These are phyloP conservation scores for Brachystomella parvula DNA, from an alignment of 1,140 invertebrate genomes.

Conservation along the genomic window DNA sequence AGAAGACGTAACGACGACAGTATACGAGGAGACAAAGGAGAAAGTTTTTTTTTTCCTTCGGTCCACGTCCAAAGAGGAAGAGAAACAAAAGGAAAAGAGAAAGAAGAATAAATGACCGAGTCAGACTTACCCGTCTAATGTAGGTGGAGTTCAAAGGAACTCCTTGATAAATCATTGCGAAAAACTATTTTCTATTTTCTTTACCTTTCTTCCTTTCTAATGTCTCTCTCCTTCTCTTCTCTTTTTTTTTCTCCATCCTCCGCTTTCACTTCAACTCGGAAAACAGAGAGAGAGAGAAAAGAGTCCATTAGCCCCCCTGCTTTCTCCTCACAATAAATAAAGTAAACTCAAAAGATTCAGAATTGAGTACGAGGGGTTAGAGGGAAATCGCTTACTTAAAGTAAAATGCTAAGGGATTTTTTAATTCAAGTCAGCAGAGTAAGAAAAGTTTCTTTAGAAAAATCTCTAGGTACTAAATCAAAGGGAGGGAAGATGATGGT, in stretches of 20 bases:
- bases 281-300: not conserved
- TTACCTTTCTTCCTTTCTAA: slow-evolving; percentile 19
- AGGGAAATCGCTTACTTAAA: too few species aligned
- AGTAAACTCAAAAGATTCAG: too few species aligned
- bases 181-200: slow-evolving; percentile 33
- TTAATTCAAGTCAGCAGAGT: too few species aligned
- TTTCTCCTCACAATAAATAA: slow-evolving; percentile 5
- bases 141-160: slow-evolving; percentile 35
- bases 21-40: slow-evolving; percentile 1
- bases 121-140: slow-evolving; percentile 31
- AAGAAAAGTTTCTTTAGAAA: too few species aligned
- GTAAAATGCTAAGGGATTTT: too few species aligned
- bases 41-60: slow-evolving; percentile 20
- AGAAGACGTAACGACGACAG: not conserved
- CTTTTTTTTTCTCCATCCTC: not conserved
- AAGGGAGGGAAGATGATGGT: too few species aligned
- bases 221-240: slow-evolving; percentile 7
- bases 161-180: slow-evolving; percentile 36
- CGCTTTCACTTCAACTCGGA: not conserved
- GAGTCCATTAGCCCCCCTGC: slow-evolving; percentile 1
- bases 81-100: slow-evolving; percentile 13
- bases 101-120: slow-evolving; percentile 35
- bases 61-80: not conserved
- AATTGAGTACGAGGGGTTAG: too few species aligned
- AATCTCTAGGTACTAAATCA: too few species aligned